Evolutionary conservation across 2,797 vertebrate species (phyloP), one percentile per base, ranked within the genome.

Genomic region (Sebastes reedi): DNA sequence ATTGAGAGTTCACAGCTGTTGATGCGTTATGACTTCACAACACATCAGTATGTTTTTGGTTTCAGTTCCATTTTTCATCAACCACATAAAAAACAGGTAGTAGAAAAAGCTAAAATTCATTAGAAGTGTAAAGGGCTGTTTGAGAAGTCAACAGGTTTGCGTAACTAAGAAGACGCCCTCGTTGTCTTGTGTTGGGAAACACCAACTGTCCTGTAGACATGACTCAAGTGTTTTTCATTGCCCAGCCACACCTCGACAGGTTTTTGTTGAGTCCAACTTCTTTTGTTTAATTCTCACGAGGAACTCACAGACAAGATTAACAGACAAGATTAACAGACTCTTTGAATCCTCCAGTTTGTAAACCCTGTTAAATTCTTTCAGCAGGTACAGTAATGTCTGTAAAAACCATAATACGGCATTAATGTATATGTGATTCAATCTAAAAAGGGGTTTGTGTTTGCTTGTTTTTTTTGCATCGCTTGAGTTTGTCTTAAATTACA

Each of bases 341-440:
- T 25, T 10, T 67, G 64, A 84, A 77, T 76, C 77, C 68, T 59
- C 22, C 24, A 42, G 25, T 11, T 65, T 46, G 36, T 14, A 39
- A 58, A 42, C 60, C 7, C 27, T 59, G 27, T 24, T 27, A 30
- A 39, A 68, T 80, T 68, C 56, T 56, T 30, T 61, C 5, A 46
- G 34, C 39, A 8, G 16, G 10, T 34, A 16, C n/a, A 46, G 30
- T 7, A 29, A 56, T 34, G 10, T 22, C 29, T 22, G 14, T 13
- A 32, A 36, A 36, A 70, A 39, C 13, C 22, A 39, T 14, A 39
- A 39, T 39, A 14, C 5, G 36, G 36, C 36, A 39, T 14, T 39
- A 39, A 39, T 14, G 36, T 39, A 14, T 39, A 30, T 42, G 2
- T 56, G 8, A 64, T 55, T 68, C 36, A 13, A 39, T 39, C 36